phyloP scores from a whole-genome alignment of 2,797 vertebrate species.

The Sebastiscus albofasciatus region DNA sequence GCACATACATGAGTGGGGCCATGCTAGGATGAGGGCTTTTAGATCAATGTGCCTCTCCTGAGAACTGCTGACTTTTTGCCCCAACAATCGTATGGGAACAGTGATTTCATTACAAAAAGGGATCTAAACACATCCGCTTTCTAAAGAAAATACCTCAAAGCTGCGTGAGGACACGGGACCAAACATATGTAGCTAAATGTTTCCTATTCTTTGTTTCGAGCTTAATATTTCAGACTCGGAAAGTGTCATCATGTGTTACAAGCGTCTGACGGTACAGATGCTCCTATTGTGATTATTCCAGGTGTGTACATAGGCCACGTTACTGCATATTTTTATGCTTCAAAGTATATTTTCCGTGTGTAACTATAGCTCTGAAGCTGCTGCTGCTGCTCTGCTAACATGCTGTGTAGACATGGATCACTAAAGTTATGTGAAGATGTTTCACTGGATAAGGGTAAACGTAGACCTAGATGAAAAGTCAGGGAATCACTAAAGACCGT shows the following conservation, averaged over 20 bases:
- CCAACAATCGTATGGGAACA: conserved; percentile 75
- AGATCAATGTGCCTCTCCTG: conserved; percentile 87
- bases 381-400: too few relatives aligned
- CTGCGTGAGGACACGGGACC: conserved; percentile 14
- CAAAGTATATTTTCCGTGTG: neutral
- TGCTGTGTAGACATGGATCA: too few relatives aligned
- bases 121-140: conserved; percentile 52
- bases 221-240: conserved; percentile 6
- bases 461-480: neutral
- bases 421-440: neutral
- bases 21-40: conserved; percentile 84
- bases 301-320: too few relatives aligned
- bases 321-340: neutral
- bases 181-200: conserved; percentile 3
- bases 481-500: neutral
- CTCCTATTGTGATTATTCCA: too few relatives aligned
- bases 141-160: conserved; percentile 26
- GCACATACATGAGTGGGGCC: conserved; percentile 72
- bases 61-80: conserved; percentile 86
- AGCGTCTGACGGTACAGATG: neutral
- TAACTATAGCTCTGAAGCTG: too few relatives aligned
- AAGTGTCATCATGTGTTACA: neutral
- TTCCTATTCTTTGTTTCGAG: conserved; percentile 32
- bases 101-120: conserved; percentile 80
- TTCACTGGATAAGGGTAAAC: neutral